Conservation (phyloP, 1,140 invertebrate species). For the Matsumurasca onukii region DNA sequence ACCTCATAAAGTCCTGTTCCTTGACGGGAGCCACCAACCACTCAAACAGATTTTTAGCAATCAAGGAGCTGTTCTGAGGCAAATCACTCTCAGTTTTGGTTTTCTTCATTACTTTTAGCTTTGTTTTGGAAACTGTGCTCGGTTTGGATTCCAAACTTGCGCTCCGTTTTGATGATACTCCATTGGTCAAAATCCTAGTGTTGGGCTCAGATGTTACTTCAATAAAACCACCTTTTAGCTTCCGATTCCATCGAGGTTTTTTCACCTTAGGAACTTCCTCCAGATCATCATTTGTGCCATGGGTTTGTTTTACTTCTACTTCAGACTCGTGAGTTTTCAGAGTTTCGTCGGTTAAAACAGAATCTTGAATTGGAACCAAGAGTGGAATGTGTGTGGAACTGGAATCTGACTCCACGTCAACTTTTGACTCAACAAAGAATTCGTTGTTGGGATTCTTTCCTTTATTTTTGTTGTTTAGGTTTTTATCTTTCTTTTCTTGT, state of each 20-base stretch:
- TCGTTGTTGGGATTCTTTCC: no score
- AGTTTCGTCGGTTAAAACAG: no score
- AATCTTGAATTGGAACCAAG: no score
- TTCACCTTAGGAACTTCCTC: not conserved
- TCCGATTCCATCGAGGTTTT: not conserved
- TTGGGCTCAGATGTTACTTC: not conserved
- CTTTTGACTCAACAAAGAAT: no score
- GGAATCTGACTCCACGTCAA: no score
- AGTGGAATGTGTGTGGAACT: no score
- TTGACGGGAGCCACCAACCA: constrained; percentile 1
- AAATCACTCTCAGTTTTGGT: not conserved
- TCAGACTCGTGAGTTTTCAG: not conserved
- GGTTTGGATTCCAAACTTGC: not conserved
- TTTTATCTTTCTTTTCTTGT: no score
- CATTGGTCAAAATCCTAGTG: not conserved
- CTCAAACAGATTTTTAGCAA: constrained; percentile 6
- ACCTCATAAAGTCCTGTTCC: constrained; percentile 17
- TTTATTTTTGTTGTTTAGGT: no score
- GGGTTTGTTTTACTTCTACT: not conserved
- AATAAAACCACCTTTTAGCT: not conserved
- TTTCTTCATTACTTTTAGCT: not conserved
- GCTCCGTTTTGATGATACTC: no score
- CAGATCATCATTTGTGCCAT: not conserved
- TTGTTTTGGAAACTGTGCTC: not conserved
- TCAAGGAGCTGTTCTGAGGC: not conserved